phyloP scores from a whole-genome alignment of 2,113 vertebrate species.

The Hydropotes inermis region DNA sequence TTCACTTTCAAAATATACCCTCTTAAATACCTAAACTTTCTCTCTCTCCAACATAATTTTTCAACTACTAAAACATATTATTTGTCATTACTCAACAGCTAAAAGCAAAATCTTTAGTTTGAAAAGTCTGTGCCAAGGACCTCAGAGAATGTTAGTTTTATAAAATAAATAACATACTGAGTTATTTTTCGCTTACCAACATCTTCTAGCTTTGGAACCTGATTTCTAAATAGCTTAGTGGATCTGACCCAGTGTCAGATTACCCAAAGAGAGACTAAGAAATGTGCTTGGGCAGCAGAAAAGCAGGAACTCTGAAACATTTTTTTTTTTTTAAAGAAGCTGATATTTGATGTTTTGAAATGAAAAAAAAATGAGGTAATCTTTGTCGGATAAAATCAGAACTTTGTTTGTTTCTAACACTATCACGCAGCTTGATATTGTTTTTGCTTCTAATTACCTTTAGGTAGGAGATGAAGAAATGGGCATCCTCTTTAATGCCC shows the following conservation, averaged over 20 bases:
- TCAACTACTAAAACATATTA: not conserved
- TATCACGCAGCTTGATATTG: not conserved
- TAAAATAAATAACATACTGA: not conserved
- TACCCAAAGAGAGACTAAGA: not conserved
- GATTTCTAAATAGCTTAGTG: slow-evolving; percentile 11
- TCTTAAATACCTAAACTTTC: not conserved
- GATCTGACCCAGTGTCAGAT: slow-evolving; percentile 28
- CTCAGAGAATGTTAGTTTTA: slow-evolving; percentile 4
- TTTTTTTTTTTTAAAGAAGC: not conserved
- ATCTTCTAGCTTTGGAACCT: slow-evolving; percentile 44
- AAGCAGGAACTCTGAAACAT: not conserved
- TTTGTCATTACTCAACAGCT: not conserved
- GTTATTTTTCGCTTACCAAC: slow-evolving; percentile 28
- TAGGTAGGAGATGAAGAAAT: not conserved
- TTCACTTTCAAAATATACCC: not conserved
- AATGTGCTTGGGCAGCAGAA: not conserved
- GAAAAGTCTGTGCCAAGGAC: not conserved
- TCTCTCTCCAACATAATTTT: not conserved
- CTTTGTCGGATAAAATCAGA: not conserved
- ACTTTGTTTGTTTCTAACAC: not conserved
- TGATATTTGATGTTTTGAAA: slow-evolving; percentile 32
- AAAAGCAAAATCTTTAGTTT: not conserved
- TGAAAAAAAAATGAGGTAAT: not conserved
- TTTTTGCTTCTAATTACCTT: not conserved
- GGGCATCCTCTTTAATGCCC: not conserved